A percentile compares a stretch with the other conserved stretches of the same genome.
Evolutionary conservation across 2,888 invertebrate species (phyloP).

Genomic region (Tetramorium bicarinatum): DNA sequence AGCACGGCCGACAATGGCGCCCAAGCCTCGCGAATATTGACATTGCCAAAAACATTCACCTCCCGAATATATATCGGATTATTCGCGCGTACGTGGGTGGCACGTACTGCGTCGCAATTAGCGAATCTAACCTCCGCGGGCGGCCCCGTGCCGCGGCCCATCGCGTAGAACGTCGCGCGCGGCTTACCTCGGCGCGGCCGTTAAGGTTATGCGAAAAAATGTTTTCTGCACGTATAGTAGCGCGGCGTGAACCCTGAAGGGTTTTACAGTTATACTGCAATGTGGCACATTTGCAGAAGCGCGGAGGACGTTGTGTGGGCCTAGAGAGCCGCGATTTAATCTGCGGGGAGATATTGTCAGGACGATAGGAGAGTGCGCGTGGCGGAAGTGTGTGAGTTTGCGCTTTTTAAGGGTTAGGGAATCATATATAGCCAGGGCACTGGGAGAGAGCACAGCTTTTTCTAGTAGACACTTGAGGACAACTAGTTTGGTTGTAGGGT

Average conservation of each 20-base stretch:
- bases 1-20: slow-evolving; percentile 84
- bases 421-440: slow-evolving; percentile 74
- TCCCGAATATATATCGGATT: slow-evolving; percentile 72
- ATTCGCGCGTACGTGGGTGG: slow-evolving; percentile 78
- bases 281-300: slow-evolving; percentile 86
- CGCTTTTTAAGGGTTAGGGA: slow-evolving; percentile 77
- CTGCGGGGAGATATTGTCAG: slow-evolving; percentile 74
- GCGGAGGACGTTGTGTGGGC: slow-evolving; percentile 84
- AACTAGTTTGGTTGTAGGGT: slow-evolving; percentile 84
- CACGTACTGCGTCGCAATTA: slow-evolving; percentile 82
- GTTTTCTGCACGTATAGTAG: slow-evolving; percentile 86
- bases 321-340: slow-evolving; percentile 80
- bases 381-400: slow-evolving; percentile 74
- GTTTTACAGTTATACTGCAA: slow-evolving; percentile 87
- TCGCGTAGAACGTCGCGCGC: slow-evolving; percentile 54
- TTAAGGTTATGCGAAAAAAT: slow-evolving; percentile 85
- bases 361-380: slow-evolving; percentile 73
- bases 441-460: slow-evolving; percentile 64
- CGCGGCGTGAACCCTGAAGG: slow-evolving; percentile 86
- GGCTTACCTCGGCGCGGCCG: slow-evolving; percentile 51
- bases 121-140: slow-evolving; percentile 78
- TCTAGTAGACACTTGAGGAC: slow-evolving; percentile 77
- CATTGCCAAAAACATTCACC: slow-evolving; percentile 83
- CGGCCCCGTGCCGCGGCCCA: slow-evolving; percentile 45
- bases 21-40: slow-evolving; percentile 84